These are phyloP conservation scores for Neomonachus schauinslandi DNA, from an alignment of 2,113 vertebrate genomes.

Conservation along the genomic window DNA sequence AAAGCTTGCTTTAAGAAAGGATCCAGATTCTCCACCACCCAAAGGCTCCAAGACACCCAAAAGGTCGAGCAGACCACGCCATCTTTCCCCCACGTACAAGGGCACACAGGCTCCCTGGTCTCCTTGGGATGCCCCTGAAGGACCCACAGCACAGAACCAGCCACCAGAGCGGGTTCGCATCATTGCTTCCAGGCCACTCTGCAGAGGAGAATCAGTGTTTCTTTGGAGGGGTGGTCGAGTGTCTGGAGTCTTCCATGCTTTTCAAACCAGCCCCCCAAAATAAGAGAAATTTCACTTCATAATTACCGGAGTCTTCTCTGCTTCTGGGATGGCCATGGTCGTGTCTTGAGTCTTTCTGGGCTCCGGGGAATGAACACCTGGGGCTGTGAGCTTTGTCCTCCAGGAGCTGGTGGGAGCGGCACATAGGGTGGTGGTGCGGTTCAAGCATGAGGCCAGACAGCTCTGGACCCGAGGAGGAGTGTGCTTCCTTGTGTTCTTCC, in stretches of 20 bases:
- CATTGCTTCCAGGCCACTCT: background rate
- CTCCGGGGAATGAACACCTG: background rate
- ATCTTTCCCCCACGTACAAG: accelerated
- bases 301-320: background rate
- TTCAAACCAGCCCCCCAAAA: background rate
- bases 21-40: background rate
- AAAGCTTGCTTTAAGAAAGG: background rate
- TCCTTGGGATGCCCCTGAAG: background rate
- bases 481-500: background rate
- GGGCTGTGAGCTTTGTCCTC: background rate
- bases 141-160: background rate
- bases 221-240: background rate
- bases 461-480: background rate
- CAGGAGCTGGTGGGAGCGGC: background rate
- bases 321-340: too few species aligned
- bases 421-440: accelerated
- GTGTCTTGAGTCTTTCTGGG: background rate
- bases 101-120: too few species aligned
- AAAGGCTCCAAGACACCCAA: background rate
- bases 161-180: accelerated
- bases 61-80: accelerated
- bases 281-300: background rate
- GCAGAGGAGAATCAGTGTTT: background rate
- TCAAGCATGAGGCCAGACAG: accelerated
- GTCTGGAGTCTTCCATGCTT: background rate